Evolutionary conservation across 2,888 invertebrate genomes (phyloP).

Genomic region (Cenopis cana): DNA sequence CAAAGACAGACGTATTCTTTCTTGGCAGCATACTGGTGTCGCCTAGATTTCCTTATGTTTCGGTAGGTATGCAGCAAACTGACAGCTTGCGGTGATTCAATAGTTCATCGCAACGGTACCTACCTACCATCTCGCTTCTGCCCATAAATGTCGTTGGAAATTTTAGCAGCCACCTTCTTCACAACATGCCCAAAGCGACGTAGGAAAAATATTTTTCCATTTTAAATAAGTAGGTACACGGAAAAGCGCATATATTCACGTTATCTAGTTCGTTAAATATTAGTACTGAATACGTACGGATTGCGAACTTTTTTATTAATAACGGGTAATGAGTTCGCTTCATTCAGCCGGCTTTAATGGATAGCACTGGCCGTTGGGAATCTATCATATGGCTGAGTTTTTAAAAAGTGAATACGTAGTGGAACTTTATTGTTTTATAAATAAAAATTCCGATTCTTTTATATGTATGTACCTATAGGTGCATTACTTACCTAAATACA

Average conservation of each 20-base stretch:
- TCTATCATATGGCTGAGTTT: constrained; percentile 36
- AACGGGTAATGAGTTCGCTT: constrained; percentile 66
- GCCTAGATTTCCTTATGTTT: too few species aligned
- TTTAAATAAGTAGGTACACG: constrained; percentile 75
- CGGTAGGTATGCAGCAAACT: too few species aligned
- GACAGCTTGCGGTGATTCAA: too few species aligned
- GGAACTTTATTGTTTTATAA: not conserved
- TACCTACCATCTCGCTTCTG: too few species aligned
- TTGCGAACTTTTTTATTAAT: constrained; percentile 75
- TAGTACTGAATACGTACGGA: constrained; percentile 69
- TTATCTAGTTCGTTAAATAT: constrained; percentile 83
- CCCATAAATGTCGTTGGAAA: not conserved
- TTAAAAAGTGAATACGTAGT: constrained; percentile 9
- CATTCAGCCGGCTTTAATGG: constrained; percentile 50
- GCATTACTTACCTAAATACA: too few species aligned
- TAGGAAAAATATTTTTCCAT: constrained; percentile 82
- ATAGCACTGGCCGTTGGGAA: constrained; percentile 45
- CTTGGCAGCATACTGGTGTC: too few species aligned
- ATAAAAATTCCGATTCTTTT: too few species aligned
- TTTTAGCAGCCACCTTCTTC: constrained; percentile 42
- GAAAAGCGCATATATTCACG: constrained; percentile 79
- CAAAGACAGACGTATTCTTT: too few species aligned
- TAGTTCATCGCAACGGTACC: too few species aligned
- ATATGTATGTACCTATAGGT: too few species aligned
- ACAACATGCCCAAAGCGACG: constrained; percentile 56